These are phyloP conservation scores for Magallana gigas DNA, from an alignment of 1,140 invertebrate genomes.

Conservation along the genomic window DNA sequence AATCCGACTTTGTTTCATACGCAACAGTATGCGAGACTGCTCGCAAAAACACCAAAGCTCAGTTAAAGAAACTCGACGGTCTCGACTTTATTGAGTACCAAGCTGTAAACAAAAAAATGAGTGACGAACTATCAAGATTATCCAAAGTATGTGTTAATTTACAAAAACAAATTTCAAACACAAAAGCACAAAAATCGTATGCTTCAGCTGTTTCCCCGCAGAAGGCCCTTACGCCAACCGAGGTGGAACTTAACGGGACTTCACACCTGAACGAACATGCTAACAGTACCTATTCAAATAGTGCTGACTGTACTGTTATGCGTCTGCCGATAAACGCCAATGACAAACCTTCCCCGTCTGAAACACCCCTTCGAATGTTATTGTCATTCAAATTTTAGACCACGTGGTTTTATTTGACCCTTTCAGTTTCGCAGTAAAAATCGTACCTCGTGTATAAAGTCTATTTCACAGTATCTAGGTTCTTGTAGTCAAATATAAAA, in stretches of 20 bases:
- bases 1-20: neutral
- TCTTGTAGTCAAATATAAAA: too few species aligned
- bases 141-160: conserved; percentile 20
- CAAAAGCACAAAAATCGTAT: conserved; percentile 8
- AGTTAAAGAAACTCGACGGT: neutral
- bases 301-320: neutral
- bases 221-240: neutral
- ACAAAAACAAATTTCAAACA: conserved; percentile 14
- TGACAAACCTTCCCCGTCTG: too few species aligned
- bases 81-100: neutral
- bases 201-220: conserved; percentile 19
- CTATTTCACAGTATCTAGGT: too few species aligned
- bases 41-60: conserved; percentile 12
- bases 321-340: too few species aligned
- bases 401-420: too few species aligned
- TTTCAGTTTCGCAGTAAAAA: too few species aligned
- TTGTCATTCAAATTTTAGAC: too few species aligned
- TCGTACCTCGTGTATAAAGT: too few species aligned
- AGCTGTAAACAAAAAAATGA: conserved; percentile 12
- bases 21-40: neutral
- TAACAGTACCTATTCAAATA: neutral
- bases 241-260: neutral
- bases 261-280: neutral
- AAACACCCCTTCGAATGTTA: too few species aligned
- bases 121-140: conserved; percentile 2